These are phyloP conservation scores for Antechinus stuartii DNA, from an alignment of 2,113 vertebrate species.

Conservation along the genomic window DNA sequence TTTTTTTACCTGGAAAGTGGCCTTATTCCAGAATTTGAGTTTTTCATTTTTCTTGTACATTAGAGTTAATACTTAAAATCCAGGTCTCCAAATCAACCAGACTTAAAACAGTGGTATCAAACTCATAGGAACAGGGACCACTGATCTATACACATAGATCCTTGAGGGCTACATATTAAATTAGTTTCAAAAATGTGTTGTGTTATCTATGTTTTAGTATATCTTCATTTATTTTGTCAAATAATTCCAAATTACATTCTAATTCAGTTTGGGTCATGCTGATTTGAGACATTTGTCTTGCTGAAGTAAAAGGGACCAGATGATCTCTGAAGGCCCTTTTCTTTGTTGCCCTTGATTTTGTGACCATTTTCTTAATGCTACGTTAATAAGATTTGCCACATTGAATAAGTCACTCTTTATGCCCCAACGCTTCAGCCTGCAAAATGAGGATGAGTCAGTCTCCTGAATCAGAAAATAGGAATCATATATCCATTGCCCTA, in stretches of 20 bases:
- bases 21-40: constrained; percentile 7
- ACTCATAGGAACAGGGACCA: not conserved
- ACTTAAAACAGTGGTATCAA: not conserved
- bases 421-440: constrained; percentile 28
- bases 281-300: not conserved
- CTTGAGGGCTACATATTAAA: not conserved
- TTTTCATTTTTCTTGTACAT: constrained; percentile 34
- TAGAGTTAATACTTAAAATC: constrained; percentile 46
- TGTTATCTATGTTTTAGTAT: not conserved
- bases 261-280: not conserved
- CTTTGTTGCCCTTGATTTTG: constrained; percentile 6
- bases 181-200: not conserved
- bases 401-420: constrained; percentile 27
- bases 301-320: not conserved
- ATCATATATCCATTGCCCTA: not conserved
- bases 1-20: constrained; percentile 34
- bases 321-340: not conserved
- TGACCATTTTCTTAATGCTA: constrained; percentile 4
- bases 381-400: constrained; percentile 26
- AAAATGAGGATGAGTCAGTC: constrained; percentile 3
- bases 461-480: constrained; percentile 17
- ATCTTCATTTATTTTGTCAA: not conserved
- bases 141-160: not conserved
- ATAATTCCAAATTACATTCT: not conserved
- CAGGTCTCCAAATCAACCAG: not conserved